Conservation (phyloP, 2,888 invertebrate species). For the Dryococelus australis region DNA sequence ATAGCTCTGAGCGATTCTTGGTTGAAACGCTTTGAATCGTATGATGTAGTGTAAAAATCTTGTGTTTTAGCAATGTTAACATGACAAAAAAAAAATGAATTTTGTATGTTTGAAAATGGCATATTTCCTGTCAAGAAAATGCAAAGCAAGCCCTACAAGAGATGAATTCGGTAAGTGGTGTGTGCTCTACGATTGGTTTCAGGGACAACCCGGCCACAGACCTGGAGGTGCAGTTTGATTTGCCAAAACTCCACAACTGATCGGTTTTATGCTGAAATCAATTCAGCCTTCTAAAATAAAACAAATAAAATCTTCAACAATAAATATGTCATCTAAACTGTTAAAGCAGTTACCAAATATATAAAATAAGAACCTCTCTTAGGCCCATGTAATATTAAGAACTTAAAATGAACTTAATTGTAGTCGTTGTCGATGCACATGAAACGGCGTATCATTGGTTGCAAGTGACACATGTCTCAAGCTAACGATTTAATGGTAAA, state of each 20-base stretch:
- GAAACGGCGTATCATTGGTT: background rate
- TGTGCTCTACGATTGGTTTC: background rate
- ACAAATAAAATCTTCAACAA: background rate
- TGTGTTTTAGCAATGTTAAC: no score
- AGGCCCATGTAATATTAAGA: background rate
- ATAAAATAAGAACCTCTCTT: background rate
- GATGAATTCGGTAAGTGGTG: background rate
- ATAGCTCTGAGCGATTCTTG: background rate
- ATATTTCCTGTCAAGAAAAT: background rate
- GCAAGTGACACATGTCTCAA: no score
- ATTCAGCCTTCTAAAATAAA: background rate
- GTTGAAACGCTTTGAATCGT: background rate
- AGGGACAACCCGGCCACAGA: background rate
- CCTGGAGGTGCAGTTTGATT: background rate
- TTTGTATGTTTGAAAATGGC: background rate
- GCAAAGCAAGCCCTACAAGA: background rate
- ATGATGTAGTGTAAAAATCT: background rate
- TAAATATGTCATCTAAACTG: background rate
- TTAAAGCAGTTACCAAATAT: background rate
- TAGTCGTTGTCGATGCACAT: background rate
- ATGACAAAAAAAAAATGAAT: background rate
- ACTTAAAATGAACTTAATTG: background rate
- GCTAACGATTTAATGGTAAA: no score
- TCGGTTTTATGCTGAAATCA: background rate
- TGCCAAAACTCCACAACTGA: background rate